Evolutionary conservation across 2,888 invertebrate genomes (phyloP).

Genomic region (Coremacera marginata): DNA sequence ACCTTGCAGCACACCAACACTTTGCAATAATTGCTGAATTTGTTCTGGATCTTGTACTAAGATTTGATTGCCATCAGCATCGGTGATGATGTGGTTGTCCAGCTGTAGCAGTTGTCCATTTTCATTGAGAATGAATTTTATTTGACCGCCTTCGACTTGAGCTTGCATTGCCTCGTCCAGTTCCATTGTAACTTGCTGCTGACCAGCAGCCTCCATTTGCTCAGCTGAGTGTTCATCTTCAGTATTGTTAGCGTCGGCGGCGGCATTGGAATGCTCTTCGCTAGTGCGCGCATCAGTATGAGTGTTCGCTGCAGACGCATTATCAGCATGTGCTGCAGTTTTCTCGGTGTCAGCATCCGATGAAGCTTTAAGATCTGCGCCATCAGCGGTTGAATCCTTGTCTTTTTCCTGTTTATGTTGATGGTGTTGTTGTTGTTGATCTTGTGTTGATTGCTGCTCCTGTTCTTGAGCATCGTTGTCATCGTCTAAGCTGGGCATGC

Average conservation of each 20-base stretch:
- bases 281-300: neutral
- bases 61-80: slow-evolving; percentile 70
- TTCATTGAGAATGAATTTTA: slow-evolving; percentile 69
- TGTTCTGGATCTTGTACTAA: slow-evolving; percentile 69
- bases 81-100: slow-evolving; percentile 69
- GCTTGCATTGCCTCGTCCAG: slow-evolving; percentile 69
- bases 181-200: slow-evolving; percentile 68
- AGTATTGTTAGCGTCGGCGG: slow-evolving; percentile 8
- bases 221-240: slow-evolving; percentile 49
- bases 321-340: slow-evolving; percentile 35
- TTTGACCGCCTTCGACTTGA: slow-evolving; percentile 68
- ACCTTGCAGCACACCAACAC: slow-evolving; percentile 68
- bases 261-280: slow-evolving; percentile 19
- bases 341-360: slow-evolving; percentile 35
- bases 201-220: slow-evolving; percentile 45
- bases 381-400: slow-evolving; percentile 43
- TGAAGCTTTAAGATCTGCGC: slow-evolving; percentile 42
- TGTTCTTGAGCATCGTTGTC: slow-evolving; percentile 64
- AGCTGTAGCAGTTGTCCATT: slow-evolving; percentile 68
- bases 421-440: slow-evolving; percentile 29
- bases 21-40: slow-evolving; percentile 68
- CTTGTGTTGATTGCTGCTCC: slow-evolving; percentile 34
- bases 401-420: slow-evolving; percentile 44
- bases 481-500: slow-evolving; percentile 69
- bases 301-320: slow-evolving; percentile 12